phyloP scores from a whole-genome alignment of 2,888 invertebrate species.

The Rhogogaster chlorosoma region DNA sequence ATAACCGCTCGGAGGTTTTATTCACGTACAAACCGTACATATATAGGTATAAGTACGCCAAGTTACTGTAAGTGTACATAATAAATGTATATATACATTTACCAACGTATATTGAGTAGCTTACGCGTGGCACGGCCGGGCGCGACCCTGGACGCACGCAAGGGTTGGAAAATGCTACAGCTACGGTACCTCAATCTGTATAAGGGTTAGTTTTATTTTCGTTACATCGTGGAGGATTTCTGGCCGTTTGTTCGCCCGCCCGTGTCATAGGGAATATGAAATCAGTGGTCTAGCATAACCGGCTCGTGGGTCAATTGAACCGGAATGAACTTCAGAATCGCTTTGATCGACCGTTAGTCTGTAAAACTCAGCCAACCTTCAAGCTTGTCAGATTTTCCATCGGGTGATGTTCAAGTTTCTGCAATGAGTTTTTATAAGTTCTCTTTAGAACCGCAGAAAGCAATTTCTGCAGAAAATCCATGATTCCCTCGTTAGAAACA shows the following conservation, averaged over 20 bases:
- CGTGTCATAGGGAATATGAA: slow-evolving; percentile 45
- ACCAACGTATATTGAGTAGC: not conserved
- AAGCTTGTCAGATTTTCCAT: slow-evolving; percentile 26
- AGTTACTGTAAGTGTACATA: not conserved
- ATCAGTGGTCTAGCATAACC: slow-evolving; percentile 56
- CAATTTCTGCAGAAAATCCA: not conserved
- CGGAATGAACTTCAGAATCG: slow-evolving; percentile 67
- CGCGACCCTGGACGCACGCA: slow-evolving; percentile 32
- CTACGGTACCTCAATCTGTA: not conserved
- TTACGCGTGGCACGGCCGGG: slow-evolving; percentile 20
- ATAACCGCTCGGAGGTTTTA: slow-evolving; percentile 1
- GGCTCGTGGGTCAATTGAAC: slow-evolving; percentile 59
- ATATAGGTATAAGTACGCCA: not conserved
- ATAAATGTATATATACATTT: not conserved
- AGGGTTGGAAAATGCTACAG: slow-evolving; percentile 6
- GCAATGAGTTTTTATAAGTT: not conserved
- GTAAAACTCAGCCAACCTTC: slow-evolving; percentile 39
- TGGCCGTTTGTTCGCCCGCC: slow-evolving; percentile 43
- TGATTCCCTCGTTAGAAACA: not conserved
- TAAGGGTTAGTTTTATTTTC: slow-evolving; percentile 31
- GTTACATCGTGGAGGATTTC: slow-evolving; percentile 20
- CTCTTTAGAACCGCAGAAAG: too few species aligned
- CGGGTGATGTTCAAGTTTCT: not conserved
- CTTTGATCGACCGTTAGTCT: slow-evolving; percentile 63
- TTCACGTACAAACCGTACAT: not conserved